Conservation (phyloP, 1,140 invertebrate genomes). For the Platyscapa corneri region DNA sequence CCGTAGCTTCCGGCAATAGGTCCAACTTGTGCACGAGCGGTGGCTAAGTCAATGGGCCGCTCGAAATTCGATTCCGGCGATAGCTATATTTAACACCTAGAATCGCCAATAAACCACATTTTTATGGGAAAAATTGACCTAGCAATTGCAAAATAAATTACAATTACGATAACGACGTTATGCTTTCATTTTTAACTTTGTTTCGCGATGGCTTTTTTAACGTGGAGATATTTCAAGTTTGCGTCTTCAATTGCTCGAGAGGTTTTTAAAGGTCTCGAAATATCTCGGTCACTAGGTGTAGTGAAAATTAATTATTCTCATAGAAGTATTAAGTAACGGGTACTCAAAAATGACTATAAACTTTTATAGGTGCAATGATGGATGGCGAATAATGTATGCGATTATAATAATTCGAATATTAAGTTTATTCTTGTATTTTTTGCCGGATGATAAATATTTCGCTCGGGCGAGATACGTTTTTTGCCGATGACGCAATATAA, state of each 20-base stretch:
- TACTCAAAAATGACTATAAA: no score
- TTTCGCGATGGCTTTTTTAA: neutral
- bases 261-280: neutral
- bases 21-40: neutral
- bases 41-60: conserved; percentile 14
- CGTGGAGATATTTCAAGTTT: neutral
- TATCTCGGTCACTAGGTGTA: neutral
- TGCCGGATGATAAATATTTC: neutral
- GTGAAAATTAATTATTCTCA: neutral
- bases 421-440: neutral
- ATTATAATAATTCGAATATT: neutral
- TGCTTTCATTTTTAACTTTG: neutral
- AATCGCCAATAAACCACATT: neutral
- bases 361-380: neutral
- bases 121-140: neutral
- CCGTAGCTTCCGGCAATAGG: conserved; percentile 67
- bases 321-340: neutral
- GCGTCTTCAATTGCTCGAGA: neutral
- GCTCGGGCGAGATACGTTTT: neutral
- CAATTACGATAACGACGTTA: neutral
- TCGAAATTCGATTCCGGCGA: neutral
- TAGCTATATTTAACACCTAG: neutral
- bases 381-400: no score
- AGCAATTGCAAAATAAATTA: neutral
- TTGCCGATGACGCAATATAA: neutral